These are phyloP conservation scores for Brenthis hecate DNA, from an alignment of 2,888 invertebrate genomes.

Conservation along the genomic window DNA sequence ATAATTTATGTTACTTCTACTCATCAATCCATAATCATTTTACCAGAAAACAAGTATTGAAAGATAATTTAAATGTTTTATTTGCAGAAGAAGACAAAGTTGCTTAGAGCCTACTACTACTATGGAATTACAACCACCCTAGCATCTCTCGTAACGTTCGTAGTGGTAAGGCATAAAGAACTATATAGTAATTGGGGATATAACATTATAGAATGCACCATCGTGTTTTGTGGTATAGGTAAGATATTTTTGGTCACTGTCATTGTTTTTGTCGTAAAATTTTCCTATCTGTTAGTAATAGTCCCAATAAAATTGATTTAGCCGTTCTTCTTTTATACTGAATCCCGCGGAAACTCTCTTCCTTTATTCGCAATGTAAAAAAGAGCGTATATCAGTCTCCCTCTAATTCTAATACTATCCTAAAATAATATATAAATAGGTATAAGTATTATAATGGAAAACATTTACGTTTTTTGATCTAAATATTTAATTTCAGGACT, in stretches of 20 bases:
- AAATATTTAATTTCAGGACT: slow-evolving; percentile 41
- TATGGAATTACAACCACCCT: slow-evolving; percentile 48
- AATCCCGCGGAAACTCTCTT: too few species aligned
- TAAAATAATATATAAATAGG: background rate
- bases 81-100: slow-evolving; percentile 47
- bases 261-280: too few species aligned
- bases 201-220: slow-evolving; percentile 34
- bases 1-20: too few species aligned
- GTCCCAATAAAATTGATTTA: too few species aligned
- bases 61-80: slow-evolving; percentile 2
- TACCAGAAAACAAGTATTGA: too few species aligned
- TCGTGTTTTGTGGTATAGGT: slow-evolving; percentile 41
- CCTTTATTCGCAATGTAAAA: too few species aligned
- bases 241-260: slow-evolving; percentile 19
- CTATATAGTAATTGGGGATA: slow-evolving; percentile 20
- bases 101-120: slow-evolving; percentile 51
- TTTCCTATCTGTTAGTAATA: too few species aligned
- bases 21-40: too few species aligned
- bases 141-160: slow-evolving; percentile 44
- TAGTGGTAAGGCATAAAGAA: slow-evolving; percentile 37
- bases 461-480: background rate
- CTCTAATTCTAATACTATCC: too few species aligned
- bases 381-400: too few species aligned
- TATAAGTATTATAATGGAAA: background rate
- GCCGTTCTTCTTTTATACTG: too few species aligned